These are phyloP conservation scores for Rostratula benghalensis DNA, from an alignment of 2,113 vertebrate genomes.

Conservation along the genomic window DNA sequence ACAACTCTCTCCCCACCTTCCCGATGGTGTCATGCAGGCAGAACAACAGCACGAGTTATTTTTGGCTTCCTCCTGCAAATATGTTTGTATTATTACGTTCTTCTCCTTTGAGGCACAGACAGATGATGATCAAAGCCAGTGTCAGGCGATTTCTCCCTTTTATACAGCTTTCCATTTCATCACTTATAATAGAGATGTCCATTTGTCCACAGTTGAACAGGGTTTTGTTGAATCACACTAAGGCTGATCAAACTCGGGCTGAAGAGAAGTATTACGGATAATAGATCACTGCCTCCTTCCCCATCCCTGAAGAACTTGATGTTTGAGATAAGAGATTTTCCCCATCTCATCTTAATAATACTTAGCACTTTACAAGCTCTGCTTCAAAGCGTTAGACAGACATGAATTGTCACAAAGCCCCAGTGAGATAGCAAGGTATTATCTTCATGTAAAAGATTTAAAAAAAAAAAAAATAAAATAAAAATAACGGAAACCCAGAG, in stretches of 20 bases:
- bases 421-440: slow-evolving; percentile 12
- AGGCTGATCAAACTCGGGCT: slow-evolving; percentile 43
- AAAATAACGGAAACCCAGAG: background rate
- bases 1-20: background rate
- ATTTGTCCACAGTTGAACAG: slow-evolving; percentile 46
- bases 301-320: slow-evolving; percentile 44
- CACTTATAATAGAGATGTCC: slow-evolving; percentile 42
- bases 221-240: slow-evolving; percentile 49
- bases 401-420: slow-evolving; percentile 38
- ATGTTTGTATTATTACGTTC: slow-evolving; percentile 4
- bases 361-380: slow-evolving; percentile 50
- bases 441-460: slow-evolving; percentile 27
- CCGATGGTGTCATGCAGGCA: background rate
- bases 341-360: slow-evolving; percentile 57
- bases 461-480: background rate
- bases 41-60: background rate
- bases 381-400: slow-evolving; percentile 29
- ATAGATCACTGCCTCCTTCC: slow-evolving; percentile 44
- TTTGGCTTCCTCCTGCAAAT: slow-evolving; percentile 8
- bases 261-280: background rate
- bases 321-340: slow-evolving; percentile 54
- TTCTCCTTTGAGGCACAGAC: background rate
- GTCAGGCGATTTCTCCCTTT: background rate
- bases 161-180: slow-evolving; percentile 14
- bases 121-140: slow-evolving; percentile 22